Evolutionary conservation across 2,888 invertebrate genomes (phyloP), one percentile per base, ranked within the genome.

Genomic region (Drosophila anomalata): DNA sequence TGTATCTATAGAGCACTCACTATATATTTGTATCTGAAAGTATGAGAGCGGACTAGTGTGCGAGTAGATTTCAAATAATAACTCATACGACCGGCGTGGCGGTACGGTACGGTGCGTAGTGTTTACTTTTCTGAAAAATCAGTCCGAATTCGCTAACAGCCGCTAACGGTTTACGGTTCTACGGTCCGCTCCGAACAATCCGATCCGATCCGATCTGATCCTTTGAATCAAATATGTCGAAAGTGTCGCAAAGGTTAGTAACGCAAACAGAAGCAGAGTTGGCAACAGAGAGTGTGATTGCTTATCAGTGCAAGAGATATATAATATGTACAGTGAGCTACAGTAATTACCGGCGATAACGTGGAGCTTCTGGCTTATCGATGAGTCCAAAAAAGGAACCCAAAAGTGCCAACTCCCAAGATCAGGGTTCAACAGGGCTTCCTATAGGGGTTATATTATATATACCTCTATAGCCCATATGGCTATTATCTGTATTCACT

Each of bases 101-200:
- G 72, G 79, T 67, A 67, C 67, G 69, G 73, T 61, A 71, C 75
- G 72, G 66, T 81, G 82, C 73, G 77, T 79, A 73, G 70, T 87
- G 73, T 87, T 87, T 85, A 85, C 82, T 75, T 75, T 75, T 56
- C 71, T 67, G 61, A 69, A 75, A 76, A 77, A 79, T 87, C 80
- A 87, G 87, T 87, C 77, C 53, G 77, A 77, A 75, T 87, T 87
- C 76, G 76, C 80, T 76, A 87, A 82, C 78, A 78, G 87, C 65
- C 86, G 85, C 88, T 82, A 85, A 80, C 83, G 89, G 87, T 87
- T 85, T 82, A 42, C 36, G 36, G 36, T n/a, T 36, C 14, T n/a
- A 36, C 41, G 41, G 17, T 42, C 20, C 1, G 71, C 61, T 48
- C 29, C 29, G 42, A 39, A 29, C 26, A 7, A 26, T 7, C 7